Conservation (phyloP, 2,888 invertebrate species). For the Eupithecia subfuscata region DNA sequence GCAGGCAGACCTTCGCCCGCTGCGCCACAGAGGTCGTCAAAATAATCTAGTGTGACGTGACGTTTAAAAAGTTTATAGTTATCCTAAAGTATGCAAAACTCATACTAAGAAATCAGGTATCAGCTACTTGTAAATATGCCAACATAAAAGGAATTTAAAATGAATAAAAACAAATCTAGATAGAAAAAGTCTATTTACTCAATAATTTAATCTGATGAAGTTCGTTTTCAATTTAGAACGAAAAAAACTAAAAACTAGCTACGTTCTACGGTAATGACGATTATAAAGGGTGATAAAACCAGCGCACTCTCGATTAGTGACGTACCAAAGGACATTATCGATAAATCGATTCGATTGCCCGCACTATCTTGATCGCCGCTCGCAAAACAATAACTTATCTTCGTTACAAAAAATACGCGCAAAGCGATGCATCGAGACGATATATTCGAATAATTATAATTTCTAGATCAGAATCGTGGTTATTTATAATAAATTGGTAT, state of each 20-base stretch:
- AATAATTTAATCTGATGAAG: slow-evolving; percentile 38
- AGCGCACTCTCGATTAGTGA: slow-evolving; percentile 75
- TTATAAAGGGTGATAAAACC: slow-evolving; percentile 76
- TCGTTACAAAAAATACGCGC: slow-evolving; percentile 37
- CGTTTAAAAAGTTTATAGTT: too few relatives aligned
- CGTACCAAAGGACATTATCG: slow-evolving; percentile 75
- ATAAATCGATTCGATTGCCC: slow-evolving; percentile 72
- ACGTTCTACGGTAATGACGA: slow-evolving; percentile 63
- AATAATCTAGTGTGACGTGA: too few relatives aligned
- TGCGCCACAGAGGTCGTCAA: too few relatives aligned
- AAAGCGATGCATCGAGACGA: slow-evolving; percentile 31
- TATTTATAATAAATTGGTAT: slow-evolving; percentile 34
- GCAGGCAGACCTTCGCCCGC: too few relatives aligned
- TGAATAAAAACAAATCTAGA: slow-evolving; percentile 12
- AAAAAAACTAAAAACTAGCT: slow-evolving; percentile 36
- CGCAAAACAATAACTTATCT: slow-evolving; percentile 71
- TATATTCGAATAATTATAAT: slow-evolving; percentile 36
- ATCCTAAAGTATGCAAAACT: background rate
- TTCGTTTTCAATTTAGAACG: slow-evolving; percentile 44
- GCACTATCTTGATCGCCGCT: slow-evolving; percentile 69
- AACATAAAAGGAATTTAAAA: background rate
- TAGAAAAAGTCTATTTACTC: slow-evolving; percentile 27
- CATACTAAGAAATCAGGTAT: background rate
- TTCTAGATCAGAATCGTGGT: slow-evolving; percentile 34
- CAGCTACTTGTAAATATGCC: background rate